phyloP scores from a whole-genome alignment of 2,113 vertebrate genomes.

The Neomonachus schauinslandi region DNA sequence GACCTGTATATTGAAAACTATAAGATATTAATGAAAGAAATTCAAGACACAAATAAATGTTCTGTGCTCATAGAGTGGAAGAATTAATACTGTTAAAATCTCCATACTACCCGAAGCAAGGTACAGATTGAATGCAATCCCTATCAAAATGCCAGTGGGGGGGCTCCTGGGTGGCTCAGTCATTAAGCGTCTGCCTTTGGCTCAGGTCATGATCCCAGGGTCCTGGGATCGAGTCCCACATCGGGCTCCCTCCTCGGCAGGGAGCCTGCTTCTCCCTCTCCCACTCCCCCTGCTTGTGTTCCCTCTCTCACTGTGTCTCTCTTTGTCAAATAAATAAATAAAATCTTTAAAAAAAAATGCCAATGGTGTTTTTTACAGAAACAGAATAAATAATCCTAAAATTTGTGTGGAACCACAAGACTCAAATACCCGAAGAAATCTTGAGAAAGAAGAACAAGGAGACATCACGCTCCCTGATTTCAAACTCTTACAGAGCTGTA shows the following conservation, averaged over 20 bases:
- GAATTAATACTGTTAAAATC: background rate
- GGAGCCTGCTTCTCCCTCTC: too few relatives aligned
- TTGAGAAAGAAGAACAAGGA: background rate
- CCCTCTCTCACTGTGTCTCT: too few relatives aligned
- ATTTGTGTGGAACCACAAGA: background rate
- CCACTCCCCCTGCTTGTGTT: too few relatives aligned
- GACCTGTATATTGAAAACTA: background rate
- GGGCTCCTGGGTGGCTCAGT: too few relatives aligned
- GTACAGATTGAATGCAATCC: background rate
- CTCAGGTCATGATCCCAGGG: too few relatives aligned
- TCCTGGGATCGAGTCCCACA: too few relatives aligned
- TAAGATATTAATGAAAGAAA: background rate
- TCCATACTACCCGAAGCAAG: background rate
- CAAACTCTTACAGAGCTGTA: background rate
- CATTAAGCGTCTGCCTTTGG: too few relatives aligned
- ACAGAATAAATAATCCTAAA: background rate
- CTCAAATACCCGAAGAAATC: background rate
- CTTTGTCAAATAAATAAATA: too few relatives aligned
- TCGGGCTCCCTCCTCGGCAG: too few relatives aligned
- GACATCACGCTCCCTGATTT: background rate
- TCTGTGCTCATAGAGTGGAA: background rate
- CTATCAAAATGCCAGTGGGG: background rate
- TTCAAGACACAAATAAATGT: background rate
- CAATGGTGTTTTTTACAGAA: background rate
- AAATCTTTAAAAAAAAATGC: background rate